Evolutionary conservation across 1,140 invertebrate genomes (phyloP), one percentile per base, ranked within the genome.

Genomic region (Tribolium madens): DNA sequence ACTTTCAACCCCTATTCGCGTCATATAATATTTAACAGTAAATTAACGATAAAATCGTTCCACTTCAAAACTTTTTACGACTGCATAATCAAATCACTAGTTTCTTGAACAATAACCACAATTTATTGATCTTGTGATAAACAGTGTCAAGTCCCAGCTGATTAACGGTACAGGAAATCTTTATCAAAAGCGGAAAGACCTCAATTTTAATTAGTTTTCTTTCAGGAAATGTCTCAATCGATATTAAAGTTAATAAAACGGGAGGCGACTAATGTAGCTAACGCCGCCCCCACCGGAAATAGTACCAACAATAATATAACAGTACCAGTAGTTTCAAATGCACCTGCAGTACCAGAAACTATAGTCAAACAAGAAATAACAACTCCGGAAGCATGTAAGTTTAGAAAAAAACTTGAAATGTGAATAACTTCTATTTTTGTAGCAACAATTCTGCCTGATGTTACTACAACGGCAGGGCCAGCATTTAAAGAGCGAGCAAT

Each of bases 401-500:
- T 10, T 13, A 9, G 10, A 9, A 47, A 4, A 2, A 14, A 1
- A 26, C 21, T 26, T 26, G 21, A 42, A 42, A 42, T 42, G 36
- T n/a, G n/a, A 42, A 26, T 26, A 26, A 26, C 6, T 26, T 26
- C 18, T 4, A 26, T 26, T 26, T 26, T 26, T 17, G n/a, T 50
- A 50, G 48, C 13, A 50, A 15, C 48, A 50, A 15, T 5, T 17
- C 6, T 26, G n/a, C 17, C 57, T 31, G 57, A 64, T n/a, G 21
- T n/a, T 33, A 64, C 57, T 2, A 33, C 57, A 64, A n/a, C n/a
- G n/a, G 0, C 57, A 3, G 6, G n/a, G 10, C 18, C 15, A 1
- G 15, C 21, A 5, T 9, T 64, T n/a, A 18, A 10, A n/a, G 75
- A 82, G 14, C 78, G 79, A 50, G 80, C 79, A n/a, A 73, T 70